Base-by-base conservation (phyloP, 2,113 vertebrate species). In the Oncorhynchus masou region DNA sequence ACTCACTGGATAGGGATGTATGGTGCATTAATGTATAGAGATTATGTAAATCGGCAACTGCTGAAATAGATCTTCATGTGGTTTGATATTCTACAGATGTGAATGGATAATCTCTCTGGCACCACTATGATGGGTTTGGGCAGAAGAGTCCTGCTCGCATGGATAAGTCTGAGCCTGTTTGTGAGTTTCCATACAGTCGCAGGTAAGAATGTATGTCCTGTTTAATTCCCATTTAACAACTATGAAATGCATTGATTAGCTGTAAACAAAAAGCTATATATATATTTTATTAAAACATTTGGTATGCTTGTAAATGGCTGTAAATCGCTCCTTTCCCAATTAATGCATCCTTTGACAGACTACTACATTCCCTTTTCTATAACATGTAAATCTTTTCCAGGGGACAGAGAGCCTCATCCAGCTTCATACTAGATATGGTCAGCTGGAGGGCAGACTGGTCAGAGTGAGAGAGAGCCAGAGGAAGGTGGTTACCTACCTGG, bases 11-110 rank as follows among this genome's bases (percentile, higher is more conserved):
- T 77, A 45, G 67, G 75, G 70, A 24, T 64, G 20, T 48, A 77
- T 70, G 77, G 69, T 77, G 29, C 57, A 73, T 73, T 27, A 66
- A 79, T 57, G 60, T 65, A 65, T 71, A 57, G 68, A 70, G 62
- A 75, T 71, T 68, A 70, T 68, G 22, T 6, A 51, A 39, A 76
- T 29, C 20, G 15, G 24, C 19, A 59, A 60, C 72, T 49, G 9
- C 49, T 75, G 70, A 62, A 80, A 72, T 57, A 60, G 74, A 76
- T 69, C 29, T 70, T 75, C 48, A 59, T 39, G 69, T 64, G 25
- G 49, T 73, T 60, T 74, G 29, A 34, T 25, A 51, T 79, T 64
- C 13, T 59, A 34, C 16, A 45, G 25, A 49, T 45, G 51, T 74
- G 12, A 34, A 20, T 24, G 29, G 31, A 31, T 34, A 66, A 74